Evolutionary conservation across 2,797 vertebrate species (phyloP), one percentile per base, ranked within the genome.

Genomic region (Kryptolebias ocellatus): DNA sequence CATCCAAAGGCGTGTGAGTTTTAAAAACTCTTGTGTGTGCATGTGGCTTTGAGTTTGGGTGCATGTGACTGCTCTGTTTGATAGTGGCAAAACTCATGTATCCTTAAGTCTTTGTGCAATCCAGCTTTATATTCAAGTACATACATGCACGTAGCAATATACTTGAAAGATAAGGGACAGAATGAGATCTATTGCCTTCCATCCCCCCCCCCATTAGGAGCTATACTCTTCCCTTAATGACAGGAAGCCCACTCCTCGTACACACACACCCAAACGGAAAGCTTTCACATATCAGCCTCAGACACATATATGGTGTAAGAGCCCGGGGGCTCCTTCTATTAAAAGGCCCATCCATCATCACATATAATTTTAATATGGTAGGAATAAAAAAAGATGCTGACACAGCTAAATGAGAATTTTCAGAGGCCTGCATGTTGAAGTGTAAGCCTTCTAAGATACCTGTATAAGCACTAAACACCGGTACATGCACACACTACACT

Each of bases 281-380:
- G 2, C 29, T 37, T 53, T 64, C 34, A 58, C 64, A 24, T 50
- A 60, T 20, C 49, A 37, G 29, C 20, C 18, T 39, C n/a, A 78
- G 31, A 65, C 56, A 76, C 63, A 59, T 20, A 12, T 49, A 50
- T 18, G 50, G 42, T 83, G 28, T 74, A 70, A 67, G 59, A 78
- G 83, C 85, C 80, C 52, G 52, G 66, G 76, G 80, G 71, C 67
- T 83, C 57, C 71, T 66, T 82, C 81, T 87, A 87, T 89, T 89
- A 90, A 84, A 74, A 74, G 80, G 64, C 73, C 76, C 76, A 84
- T 89, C 87, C 83, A 89, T 89, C 90, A 88, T 86, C 80, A 74
- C 84, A 89, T 89, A 60, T 87, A 76, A 91, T 83, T 90, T 90
- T 89, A 84, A 89, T 89, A 83, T 7, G 44, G 67, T 34, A 67